Conservation (phyloP, 2,113 vertebrate genomes). For the Sapajus apella region DNA sequence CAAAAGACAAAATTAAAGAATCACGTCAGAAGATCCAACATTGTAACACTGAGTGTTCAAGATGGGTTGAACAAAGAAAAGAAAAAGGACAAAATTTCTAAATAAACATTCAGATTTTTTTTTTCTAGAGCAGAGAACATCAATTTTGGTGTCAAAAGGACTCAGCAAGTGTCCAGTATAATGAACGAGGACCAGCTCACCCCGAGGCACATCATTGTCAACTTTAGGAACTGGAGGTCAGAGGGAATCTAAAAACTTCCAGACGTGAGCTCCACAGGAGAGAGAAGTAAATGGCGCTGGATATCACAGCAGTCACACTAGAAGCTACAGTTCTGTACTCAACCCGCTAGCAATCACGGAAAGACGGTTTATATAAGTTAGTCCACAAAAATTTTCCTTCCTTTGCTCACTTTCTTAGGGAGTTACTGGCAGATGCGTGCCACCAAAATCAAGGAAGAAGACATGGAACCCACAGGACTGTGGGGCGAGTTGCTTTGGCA, state of each 20-base stretch:
- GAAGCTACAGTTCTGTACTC: background rate
- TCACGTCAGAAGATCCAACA: background rate
- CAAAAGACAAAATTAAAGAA: background rate
- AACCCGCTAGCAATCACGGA: background rate
- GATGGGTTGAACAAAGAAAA: background rate
- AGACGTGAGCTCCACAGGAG: background rate
- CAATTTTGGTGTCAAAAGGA: background rate
- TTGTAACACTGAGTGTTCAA: background rate
- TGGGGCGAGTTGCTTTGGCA: background rate
- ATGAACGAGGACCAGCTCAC: background rate
- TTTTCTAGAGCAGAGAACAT: background rate
- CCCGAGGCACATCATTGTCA: background rate
- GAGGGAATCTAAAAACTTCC: background rate
- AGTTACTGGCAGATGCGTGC: background rate
- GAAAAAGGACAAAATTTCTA: background rate
- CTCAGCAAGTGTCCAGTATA: background rate
- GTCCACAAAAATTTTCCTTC: background rate
- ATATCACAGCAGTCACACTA: background rate
- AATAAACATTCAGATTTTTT: background rate
- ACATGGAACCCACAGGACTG: background rate
- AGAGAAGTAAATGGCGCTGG: background rate
- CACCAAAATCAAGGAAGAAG: background rate
- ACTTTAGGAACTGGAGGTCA: background rate
- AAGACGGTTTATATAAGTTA: background rate
- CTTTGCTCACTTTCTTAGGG: background rate